Evolutionary conservation across 2,113 vertebrate species (phyloP).

Genomic region (Fregetta grallaria): DNA sequence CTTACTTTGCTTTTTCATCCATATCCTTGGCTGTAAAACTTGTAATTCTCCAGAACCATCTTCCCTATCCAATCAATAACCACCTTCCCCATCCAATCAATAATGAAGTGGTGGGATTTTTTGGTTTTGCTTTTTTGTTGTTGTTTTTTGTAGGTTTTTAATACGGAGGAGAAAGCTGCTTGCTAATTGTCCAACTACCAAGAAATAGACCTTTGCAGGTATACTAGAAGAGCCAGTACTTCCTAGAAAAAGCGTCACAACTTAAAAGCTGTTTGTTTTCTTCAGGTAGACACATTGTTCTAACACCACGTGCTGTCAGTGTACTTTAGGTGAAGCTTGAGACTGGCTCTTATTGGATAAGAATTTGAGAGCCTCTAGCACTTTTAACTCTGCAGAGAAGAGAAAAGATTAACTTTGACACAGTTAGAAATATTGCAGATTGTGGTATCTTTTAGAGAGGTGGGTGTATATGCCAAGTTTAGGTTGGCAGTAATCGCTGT

Average conservation of each 20-base stretch:
- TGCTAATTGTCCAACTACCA: background rate
- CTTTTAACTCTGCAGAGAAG: background rate
- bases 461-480: background rate
- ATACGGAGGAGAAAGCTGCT: background rate
- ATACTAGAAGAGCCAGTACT: background rate
- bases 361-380: background rate
- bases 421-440: background rate
- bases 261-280: background rate
- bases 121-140: background rate
- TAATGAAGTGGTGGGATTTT: background rate
- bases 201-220: background rate
- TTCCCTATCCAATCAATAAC: background rate
- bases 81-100: background rate
- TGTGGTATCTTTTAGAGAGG: background rate
- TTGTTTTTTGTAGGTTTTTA: background rate
- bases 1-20: background rate
- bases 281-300: background rate
- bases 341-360: background rate
- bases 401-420: background rate
- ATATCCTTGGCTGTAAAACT: background rate
- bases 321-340: background rate
- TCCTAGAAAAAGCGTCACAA: background rate
- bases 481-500: background rate
- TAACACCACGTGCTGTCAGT: background rate
- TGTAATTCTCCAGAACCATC: background rate